Evolutionary conservation across 2,797 vertebrate genomes (phyloP), one percentile per base, ranked within the genome.

Genomic region (Otolemur crassicaudatus): DNA sequence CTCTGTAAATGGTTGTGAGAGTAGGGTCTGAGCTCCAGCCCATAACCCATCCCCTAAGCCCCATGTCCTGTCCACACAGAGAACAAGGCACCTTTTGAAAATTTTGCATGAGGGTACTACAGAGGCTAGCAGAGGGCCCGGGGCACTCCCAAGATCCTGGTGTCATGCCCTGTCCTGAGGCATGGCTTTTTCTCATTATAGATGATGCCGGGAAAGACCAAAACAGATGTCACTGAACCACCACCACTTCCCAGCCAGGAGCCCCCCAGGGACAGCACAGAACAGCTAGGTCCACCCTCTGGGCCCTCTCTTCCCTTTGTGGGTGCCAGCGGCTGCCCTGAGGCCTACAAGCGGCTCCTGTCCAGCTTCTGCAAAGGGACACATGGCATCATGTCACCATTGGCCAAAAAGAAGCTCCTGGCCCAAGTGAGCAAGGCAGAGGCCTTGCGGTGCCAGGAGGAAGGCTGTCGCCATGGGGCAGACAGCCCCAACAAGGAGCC

Each of bases 391-490:
- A 99, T 99, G 98, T 99, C 99, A 6, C 99, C 99, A 0, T 98
- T 99, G 98, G 99, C 99, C 98, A 99, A 99, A 94, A 99, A 99
- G 96, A 99, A 99, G 97, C 98, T 99, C 29, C 95, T 99, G 97
- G 99, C 99, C 22, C 99, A 99, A 98, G 99, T 99, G 77, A 99
- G 99, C 98, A 98, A 99, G 31, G 98, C 97, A 0, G 98, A 98
- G 85, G 95, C 98, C 93, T 94, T 96, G 96, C 97, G 34, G 63
- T 92, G 98, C 73, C 97, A 82, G 61, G 95, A 98, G 40, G 95
- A 96, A 40, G 94, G 96, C 86, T 98, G 98, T 46, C 67, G 56
- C 61, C 98, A 97, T 0, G 95, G 98, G 40, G 97, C 94, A 0
- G 85, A 96, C 0, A 81, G 77, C 79, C 96, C 97, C 29, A 95